Base-by-base conservation (phyloP, 2,797 vertebrate genomes). In the Enteromius mattozi region DNA sequence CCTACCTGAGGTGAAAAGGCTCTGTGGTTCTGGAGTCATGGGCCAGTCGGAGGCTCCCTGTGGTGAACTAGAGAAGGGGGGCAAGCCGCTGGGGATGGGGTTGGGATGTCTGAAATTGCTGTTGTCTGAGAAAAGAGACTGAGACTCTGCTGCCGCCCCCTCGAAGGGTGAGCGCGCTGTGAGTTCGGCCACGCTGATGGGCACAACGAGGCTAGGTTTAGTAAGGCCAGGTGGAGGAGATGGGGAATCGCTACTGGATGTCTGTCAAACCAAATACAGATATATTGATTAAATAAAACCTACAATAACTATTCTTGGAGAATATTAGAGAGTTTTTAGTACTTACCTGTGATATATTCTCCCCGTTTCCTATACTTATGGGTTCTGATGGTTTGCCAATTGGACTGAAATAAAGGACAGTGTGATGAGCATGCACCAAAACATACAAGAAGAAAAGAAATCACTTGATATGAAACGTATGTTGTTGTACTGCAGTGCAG, bases 301-400 rank as follows among this genome's bases (percentile, higher is more conserved):
- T 49, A 47, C 12, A 27, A 19, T 10, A 63, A 77, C 1, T 0
- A 19, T 45, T 66, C 24, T 54, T 35, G 80, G 6, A 59, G 1
- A 65, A 27, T 37, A 14, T 21, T 54, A 3, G 19, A 27, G 1
- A 2, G 1, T 33, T 30, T 47, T 61, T 16, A 76, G 35, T 2
- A 21, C 93, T 93, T 93, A 99, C 98, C 97, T 98, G 97, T 92
- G 97, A 97, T 91, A 96, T 96, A 93, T 94, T 97, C 89, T 99
- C 98, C 91, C 98, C 97, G 54, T 99, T 99, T 90, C 96, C 96
- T 96, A 99, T 95, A 96, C 95, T 95, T 86, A 98, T 94, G 54
- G 96, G 95, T 92, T 99, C 97, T 93, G 97, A 94, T 93, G 97
- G 96, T 95, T 99, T 99, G 92, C 99, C 97, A 84, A 97, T 96